These are phyloP conservation scores for Xiphorhynchus erythropygius DNA, from an alignment of 2,797 vertebrate genomes.

Conservation along the genomic window DNA sequence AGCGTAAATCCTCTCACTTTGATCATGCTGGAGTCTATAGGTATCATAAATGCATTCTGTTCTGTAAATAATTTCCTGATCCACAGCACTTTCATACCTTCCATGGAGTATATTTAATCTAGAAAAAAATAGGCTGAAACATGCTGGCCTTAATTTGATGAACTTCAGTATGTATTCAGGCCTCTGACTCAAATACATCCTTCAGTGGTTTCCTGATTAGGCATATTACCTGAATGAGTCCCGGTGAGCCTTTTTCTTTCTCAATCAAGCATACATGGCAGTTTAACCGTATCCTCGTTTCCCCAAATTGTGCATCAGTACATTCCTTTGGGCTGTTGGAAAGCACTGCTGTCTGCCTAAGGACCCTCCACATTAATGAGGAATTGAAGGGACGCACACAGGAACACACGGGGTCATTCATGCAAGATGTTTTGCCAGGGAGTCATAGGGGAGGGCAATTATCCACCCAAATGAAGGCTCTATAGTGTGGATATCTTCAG, in stretches of 20 bases:
- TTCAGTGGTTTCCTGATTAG: background rate
- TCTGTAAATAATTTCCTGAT: background rate
- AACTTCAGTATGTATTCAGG: background rate
- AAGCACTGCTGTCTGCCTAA: background rate
- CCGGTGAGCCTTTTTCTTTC: background rate
- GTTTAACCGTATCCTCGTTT: background rate
- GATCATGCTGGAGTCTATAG: background rate
- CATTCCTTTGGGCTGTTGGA: background rate
- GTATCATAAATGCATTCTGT: background rate
- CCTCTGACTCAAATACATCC: background rate
- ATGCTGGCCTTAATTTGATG: background rate
- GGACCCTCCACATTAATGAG: accelerated
- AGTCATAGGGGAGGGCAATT: background rate
- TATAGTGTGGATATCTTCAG: background rate
- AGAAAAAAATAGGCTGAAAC: background rate
- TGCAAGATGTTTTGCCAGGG: background rate
- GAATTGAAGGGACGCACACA: background rate
- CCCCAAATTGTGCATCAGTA: background rate
- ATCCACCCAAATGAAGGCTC: background rate
- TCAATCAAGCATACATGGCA: accelerated
- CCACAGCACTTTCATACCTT: background rate
- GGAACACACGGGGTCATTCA: background rate
- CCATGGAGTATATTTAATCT: background rate
- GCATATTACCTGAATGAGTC: background rate
- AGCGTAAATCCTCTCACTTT: background rate